Base-by-base conservation (phyloP, 2,113 vertebrate species). In the Mobula hypostoma region DNA sequence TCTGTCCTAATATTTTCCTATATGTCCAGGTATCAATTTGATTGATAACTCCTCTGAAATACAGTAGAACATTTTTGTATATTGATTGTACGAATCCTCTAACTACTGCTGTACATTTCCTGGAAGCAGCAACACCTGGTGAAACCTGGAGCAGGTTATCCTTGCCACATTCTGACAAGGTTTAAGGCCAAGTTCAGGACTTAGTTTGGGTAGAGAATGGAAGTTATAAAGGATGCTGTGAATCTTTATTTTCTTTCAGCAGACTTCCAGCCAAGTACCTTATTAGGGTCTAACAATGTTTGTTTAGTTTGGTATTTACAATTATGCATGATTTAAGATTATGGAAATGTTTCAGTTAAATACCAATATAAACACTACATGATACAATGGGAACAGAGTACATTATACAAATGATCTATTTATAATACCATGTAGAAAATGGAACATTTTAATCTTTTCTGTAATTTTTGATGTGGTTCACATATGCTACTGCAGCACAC, bases 321-420 rank as follows among this genome's bases (percentile, higher is more conserved):
- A 56, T 74, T 29, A 56, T 48, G 68, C 70, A 93, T 12, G 29
- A 27, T 74, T 70, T 93, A 48, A 74, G 90, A 48, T 56, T 40
- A 12, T 93, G 91, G 91, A 93, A 93, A 93, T 93, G 40, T 93
- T 93, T 93, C 91, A 74, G 91, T 93, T 93, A 93, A 27, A 1
- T 76, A 56, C 88, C 58, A 19, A 93, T 36, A 9, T 87, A 74
- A 27, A 93, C 56, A 72, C 40, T 92, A 27, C 32, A 92, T 32
- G 12, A 36, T 40, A 27, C 88, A 70, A 36, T 92, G 90, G 91
- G 91, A 93, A 74, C 91, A 70, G 70, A 72, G 68, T 92, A 70
- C 32, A 70, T 63, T 70, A 72, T 19, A 48, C 32, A 92, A 92
- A 32, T 32, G 74, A 74, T 24, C 70, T 58, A 93, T 56, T 93